Evolutionary conservation across 2,113 vertebrate genomes (phyloP).

Genomic region (Athene cunicularia): DNA sequence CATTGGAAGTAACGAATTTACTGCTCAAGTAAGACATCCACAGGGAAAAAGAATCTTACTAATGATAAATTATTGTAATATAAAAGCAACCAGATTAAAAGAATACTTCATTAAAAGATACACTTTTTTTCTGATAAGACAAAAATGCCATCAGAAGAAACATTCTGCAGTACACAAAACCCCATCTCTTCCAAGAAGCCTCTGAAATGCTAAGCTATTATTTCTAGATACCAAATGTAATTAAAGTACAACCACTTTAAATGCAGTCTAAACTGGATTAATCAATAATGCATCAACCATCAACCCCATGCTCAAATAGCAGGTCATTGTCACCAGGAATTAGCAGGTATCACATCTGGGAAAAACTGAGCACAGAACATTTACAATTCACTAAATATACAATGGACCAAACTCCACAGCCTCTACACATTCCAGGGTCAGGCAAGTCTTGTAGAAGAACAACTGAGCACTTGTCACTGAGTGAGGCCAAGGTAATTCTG

Average conservation of each 20-base stretch:
- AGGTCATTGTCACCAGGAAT: neutral
- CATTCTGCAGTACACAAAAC: neutral
- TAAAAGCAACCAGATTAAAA: conserved; percentile 6
- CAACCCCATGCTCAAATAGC: conserved; percentile 33
- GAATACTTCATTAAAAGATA: neutral
- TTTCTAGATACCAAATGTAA: conserved; percentile 13
- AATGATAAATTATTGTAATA: conserved; percentile 1
- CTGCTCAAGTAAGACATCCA: neutral
- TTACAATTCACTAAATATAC: neutral
- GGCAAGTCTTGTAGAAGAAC: neutral
- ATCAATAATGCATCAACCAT: conserved; percentile 62
- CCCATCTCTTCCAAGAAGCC: neutral
- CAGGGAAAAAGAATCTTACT: neutral
- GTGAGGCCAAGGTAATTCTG: neutral
- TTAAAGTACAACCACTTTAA: conserved; percentile 29
- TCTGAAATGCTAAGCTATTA: conserved; percentile 17
- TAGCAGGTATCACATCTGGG: conserved; percentile 4
- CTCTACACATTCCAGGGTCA: neutral
- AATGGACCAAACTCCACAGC: neutral
- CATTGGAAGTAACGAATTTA: neutral
- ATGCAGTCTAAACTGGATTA: neutral
- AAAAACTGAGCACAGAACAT: neutral
- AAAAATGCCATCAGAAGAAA: neutral
- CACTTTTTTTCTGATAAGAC: neutral
- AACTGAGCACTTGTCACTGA: neutral